Evolutionary conservation across 1,140 invertebrate genomes (phyloP).

Genomic region (Drosophila kikkawai): DNA sequence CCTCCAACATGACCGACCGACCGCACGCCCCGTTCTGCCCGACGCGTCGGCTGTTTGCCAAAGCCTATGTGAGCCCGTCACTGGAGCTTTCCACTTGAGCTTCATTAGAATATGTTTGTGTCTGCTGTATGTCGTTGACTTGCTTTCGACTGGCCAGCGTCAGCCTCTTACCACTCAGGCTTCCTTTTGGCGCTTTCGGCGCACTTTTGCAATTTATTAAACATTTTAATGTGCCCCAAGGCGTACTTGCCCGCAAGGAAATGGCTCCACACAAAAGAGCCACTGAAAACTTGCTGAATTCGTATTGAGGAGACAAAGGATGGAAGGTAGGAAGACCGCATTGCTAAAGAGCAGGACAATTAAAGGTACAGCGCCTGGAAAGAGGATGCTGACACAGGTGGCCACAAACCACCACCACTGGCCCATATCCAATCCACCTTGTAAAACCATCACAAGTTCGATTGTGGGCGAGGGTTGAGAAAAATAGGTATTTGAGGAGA

Average conservation of each 20-base stretch:
- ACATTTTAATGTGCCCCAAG: slow-evolving; percentile 81
- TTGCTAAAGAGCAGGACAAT: slow-evolving; percentile 45
- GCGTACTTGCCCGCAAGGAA: slow-evolving; percentile 65
- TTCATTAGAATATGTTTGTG: slow-evolving; percentile 74
- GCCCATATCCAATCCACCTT: background rate
- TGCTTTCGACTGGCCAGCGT: slow-evolving; percentile 21
- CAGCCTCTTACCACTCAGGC: background rate
- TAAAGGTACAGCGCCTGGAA: slow-evolving; percentile 24
- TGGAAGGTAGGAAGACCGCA: slow-evolving; percentile 6
- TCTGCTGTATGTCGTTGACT: slow-evolving; percentile 50
- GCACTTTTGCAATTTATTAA: slow-evolving; percentile 82
- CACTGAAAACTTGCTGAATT: slow-evolving; percentile 13
- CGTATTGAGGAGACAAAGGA: slow-evolving; percentile 3
- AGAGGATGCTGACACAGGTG: slow-evolving; percentile 17
- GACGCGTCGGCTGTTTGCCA: slow-evolving; percentile 1
- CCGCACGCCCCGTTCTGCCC: slow-evolving; percentile 7
- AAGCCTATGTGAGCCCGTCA: slow-evolving; percentile 26
- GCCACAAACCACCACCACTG: slow-evolving; percentile 15
- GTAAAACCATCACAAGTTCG: background rate
- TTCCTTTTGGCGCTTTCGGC: slow-evolving; percentile 53
- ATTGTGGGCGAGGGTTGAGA: background rate
- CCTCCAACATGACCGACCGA: slow-evolving; percentile 32
- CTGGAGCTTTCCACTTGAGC: slow-evolving; percentile 53
- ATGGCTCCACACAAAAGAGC: slow-evolving; percentile 36
- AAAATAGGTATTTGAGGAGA: background rate